Evolutionary conservation across 2,113 vertebrate genomes (phyloP), one percentile per base, ranked within the genome.

Genomic region (Petroica traversi): DNA sequence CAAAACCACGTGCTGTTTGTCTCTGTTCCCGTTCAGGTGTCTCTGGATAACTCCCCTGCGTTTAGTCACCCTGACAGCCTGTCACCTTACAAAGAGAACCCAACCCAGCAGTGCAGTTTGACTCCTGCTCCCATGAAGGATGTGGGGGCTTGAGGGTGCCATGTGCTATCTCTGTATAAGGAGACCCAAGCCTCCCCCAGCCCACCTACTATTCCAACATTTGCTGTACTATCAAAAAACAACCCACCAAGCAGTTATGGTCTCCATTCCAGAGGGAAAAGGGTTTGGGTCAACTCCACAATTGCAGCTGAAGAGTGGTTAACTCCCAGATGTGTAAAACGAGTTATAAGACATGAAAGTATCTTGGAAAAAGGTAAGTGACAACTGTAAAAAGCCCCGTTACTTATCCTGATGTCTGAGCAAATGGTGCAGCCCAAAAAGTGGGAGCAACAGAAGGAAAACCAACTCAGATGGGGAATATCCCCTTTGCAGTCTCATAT

Each of bases 21-120:
- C 49, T 34, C 20, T 29, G 31, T 1, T 34, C 62, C 54, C 28
- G 13, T 8, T 15, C 28, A 4, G 69, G 33, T 41, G 62, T 16
- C 31, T 34, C 52, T 45, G 20, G 19, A 17, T 25, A 82, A 68
- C 6, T 19, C 46, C 36, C 52, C n/a, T 45, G 24, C 3, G 58
- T 5, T n/a, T 63, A 59, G 33, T 8, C 40, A 34, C 61, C 34
- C 20, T 2, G 2, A 24, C 38, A 66, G 55, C 54, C 33, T 67
- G 43, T 1, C 29, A 5, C n/a, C 33, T 12, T 11, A 28, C 25
- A 67, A 48, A 41, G 11, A 8, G 55, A 91, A 34, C 14, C 15
- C 46, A n/a, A 12, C 5, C 19, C 2, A 1, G 14, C 8, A 2
- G 11, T 0, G 18, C 9, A 9, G 25, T 84, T 86, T 63, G 79